Evolutionary conservation across 2,797 vertebrate species (phyloP), one percentile per base, ranked within the genome.

Genomic region (Calcarius lapponicus): DNA sequence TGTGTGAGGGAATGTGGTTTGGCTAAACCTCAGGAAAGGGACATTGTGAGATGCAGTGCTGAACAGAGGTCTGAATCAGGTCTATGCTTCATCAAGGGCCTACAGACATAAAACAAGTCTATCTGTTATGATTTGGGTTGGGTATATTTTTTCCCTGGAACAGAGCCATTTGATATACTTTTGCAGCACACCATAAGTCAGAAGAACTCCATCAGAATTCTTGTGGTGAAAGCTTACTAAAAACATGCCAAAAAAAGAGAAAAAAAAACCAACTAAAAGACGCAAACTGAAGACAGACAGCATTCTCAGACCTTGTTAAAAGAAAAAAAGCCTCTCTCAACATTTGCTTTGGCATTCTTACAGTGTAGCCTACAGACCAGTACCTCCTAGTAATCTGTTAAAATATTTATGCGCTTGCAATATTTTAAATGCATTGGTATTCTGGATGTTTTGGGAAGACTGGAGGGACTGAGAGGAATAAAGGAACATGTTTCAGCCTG

Each of bases 311-410:
- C 66, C 36, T 36, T 3, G 1, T 32, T 62, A 3, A 65, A 80
- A 80, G n/a, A 21, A 22, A 57, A 48, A 48, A 66, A 17, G 4
- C 66, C 20, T 74, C 34, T 73, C 58, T 86, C 76, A 75, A 31
- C 31, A 81, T 91, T 91, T 95, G 20, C 29, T 88, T 95, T 91
- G 82, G 90, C 94, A 88, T n/a, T 71, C 34, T 36, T 67, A 71
- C 42, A 65, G 14, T 3, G 2, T 17, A 87, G 22, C 29, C 47
- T 71, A 58, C 83, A 95, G 64, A 91, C 26, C 45, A 82, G 50
- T 67, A 91, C 45, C 72, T 93, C 61, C 48, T 51, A 89, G 54
- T 78, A 92, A 86, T 51, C 64, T 50, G 29, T 50, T 89, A 74
- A 89, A 95, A 85, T 80, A 76, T 73, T 84, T 75, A 86, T 76